phyloP scores from a whole-genome alignment of 2,888 invertebrate species.

The Hermaeophaga mercurialis region DNA sequence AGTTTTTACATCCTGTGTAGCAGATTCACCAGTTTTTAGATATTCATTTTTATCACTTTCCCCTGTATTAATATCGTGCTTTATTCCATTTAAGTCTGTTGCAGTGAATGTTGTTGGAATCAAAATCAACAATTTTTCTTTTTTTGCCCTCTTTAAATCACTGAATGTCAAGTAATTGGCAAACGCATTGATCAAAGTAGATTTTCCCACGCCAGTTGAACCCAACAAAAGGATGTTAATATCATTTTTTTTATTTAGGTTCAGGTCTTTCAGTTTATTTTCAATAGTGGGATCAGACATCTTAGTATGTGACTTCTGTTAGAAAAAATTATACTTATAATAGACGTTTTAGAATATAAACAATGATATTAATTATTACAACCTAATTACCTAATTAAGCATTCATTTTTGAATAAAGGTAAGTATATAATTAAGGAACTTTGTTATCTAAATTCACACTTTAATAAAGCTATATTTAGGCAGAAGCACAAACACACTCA shows the following conservation, averaged over 20 bases:
- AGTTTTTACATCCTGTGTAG: constrained; percentile 41
- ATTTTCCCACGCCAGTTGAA: constrained; percentile 53
- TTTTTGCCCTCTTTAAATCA: constrained; percentile 41
- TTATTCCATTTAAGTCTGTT: constrained; percentile 40
- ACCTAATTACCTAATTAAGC: background rate
- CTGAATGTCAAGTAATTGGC: constrained; percentile 48
- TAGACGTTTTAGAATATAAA: too few species aligned
- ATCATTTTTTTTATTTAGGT: constrained; percentile 18
- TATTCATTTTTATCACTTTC: constrained; percentile 42
- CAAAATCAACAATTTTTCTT: constrained; percentile 39
- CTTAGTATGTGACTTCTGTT: background rate
- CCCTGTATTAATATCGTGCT: constrained; percentile 39
- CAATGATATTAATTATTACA: too few species aligned
- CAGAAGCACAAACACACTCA: too few species aligned
- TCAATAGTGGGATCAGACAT: constrained; percentile 3
- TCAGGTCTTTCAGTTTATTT: background rate
- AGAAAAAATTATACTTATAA: background rate
- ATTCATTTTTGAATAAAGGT: background rate
- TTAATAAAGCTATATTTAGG: too few species aligned
- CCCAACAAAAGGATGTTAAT: constrained; percentile 52
- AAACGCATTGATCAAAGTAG: constrained; percentile 52
- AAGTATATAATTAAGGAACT: background rate
- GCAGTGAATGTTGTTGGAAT: constrained; percentile 47
- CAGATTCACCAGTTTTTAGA: constrained; percentile 30
- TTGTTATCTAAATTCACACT: too few species aligned